Conservation (phyloP, 2,797 vertebrate species). For the Euphonia xanthogaster region DNA sequence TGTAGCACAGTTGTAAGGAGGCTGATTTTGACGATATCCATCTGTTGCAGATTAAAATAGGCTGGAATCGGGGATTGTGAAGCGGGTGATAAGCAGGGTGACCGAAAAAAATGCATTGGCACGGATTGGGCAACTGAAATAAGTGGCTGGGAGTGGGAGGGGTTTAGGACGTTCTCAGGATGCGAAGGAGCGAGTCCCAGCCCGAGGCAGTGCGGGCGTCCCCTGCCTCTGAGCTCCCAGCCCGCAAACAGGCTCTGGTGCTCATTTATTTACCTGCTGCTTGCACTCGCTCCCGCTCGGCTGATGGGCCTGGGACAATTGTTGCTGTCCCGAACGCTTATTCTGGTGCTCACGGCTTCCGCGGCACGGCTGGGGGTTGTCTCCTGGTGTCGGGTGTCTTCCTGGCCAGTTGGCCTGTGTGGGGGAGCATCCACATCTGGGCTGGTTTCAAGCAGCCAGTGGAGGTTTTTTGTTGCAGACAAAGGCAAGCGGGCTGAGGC, state of each 20-base stretch:
- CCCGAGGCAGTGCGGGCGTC: accelerated
- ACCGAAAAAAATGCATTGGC: neutral
- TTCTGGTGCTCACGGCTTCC: neutral
- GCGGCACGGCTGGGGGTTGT: neutral
- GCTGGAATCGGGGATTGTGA: neutral
- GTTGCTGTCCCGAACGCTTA: neutral
- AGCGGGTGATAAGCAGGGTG: neutral
- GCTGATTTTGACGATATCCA: constrained; percentile 24
- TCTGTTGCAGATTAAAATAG: constrained; percentile 53
- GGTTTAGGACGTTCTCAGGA: neutral
- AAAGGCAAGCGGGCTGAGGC: neutral
- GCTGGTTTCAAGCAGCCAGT: accelerated
- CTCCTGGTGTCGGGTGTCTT: neutral
- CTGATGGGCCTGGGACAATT: neutral
- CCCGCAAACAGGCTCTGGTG: no score
- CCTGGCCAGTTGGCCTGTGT: neutral
- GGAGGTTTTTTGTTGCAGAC: neutral
- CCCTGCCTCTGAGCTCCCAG: neutral
- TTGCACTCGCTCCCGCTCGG: neutral
- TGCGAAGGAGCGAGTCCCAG: neutral
- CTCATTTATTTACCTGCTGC: neutral
- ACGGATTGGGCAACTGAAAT: neutral
- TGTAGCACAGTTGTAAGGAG: neutral
- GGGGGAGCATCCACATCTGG: neutral
- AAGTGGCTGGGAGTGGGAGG: neutral